Evolutionary conservation across 2,797 vertebrate genomes (phyloP), one percentile per base, ranked within the genome.

Genomic region (Helostoma temminkii): DNA sequence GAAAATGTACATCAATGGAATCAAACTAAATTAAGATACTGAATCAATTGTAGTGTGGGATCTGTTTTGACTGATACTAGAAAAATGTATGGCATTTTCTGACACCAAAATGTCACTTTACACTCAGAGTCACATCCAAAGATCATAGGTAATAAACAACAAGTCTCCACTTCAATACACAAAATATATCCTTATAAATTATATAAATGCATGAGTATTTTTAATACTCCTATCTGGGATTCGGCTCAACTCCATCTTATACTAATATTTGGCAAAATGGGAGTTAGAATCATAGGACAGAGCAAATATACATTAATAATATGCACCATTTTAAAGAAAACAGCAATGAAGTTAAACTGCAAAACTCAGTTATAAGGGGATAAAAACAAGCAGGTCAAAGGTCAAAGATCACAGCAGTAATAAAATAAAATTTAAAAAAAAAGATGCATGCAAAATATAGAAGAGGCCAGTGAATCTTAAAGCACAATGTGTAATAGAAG

Each of bases 111-210:
- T 91, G 84, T 91, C 84, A 90, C 85, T 90, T 88, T 85, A 92
- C 82, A 93, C 88, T 90, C 80, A 89, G 71, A 90, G 81, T 87
- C 81, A 93, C 90, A 47, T 93, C 81, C 85, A 91, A 91, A 92
- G 78, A 76, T 91, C 82, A 90, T 85, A 88, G 81, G 87, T 91
- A 90, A 93, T 92, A 89, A 92, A 93, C 91, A 89, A 92, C 92
- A 92, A 83, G 76, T 91, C 83, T 93, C 83, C 90, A 94, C 89
- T 93, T 92, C 84, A 92, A 93, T 93, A 93, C 92, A 93, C 93
- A 95, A 95, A 95, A 95, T 94, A 94, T 90, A 93, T 94, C 92
- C 92, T 92, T 93, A 93, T 94, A 93, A 94, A 93, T 93, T 92
- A 94, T 93, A 93, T 93, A 92, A 93, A 93, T 93, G 91, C 88